phyloP scores from a whole-genome alignment of 2,888 invertebrate species.

The Stenotaenia linearis region DNA sequence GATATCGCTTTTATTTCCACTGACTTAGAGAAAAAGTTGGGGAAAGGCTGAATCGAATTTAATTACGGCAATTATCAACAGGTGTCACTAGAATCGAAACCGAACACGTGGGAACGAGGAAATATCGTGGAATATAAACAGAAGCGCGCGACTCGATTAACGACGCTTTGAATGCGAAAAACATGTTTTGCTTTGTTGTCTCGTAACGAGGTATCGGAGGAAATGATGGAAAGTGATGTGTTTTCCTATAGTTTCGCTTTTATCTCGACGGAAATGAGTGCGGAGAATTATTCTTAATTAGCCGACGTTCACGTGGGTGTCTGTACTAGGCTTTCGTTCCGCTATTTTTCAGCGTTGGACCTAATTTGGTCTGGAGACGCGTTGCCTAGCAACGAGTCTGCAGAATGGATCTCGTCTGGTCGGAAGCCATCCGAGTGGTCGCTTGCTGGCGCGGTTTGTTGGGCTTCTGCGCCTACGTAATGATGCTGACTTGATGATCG shows the following conservation, averaged over 20 bases:
- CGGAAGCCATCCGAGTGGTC: neutral
- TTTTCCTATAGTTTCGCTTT: neutral
- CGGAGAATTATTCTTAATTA: slow-evolving; percentile 1
- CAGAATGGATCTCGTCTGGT: neutral
- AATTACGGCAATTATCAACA: neutral
- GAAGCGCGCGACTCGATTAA: no score
- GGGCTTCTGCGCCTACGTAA: neutral
- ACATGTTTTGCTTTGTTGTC: no score
- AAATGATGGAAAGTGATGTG: no score
- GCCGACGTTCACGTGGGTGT: neutral
- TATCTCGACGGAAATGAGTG: neutral
- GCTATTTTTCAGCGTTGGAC: neutral
- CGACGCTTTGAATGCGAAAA: no score
- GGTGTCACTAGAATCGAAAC: no score
- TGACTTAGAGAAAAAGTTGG: no score
- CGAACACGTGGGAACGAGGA: no score
- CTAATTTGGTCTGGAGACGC: neutral
- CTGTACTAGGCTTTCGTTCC: neutral
- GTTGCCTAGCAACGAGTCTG: neutral
- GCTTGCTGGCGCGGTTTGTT: neutral
- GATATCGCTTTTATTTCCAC: no score
- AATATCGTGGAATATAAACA: no score
- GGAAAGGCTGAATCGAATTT: no score
- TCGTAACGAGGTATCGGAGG: no score
- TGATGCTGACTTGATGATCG: neutral